These are phyloP conservation scores for Phalera bucephala DNA, from an alignment of 2,888 invertebrate species.

Conservation along the genomic window DNA sequence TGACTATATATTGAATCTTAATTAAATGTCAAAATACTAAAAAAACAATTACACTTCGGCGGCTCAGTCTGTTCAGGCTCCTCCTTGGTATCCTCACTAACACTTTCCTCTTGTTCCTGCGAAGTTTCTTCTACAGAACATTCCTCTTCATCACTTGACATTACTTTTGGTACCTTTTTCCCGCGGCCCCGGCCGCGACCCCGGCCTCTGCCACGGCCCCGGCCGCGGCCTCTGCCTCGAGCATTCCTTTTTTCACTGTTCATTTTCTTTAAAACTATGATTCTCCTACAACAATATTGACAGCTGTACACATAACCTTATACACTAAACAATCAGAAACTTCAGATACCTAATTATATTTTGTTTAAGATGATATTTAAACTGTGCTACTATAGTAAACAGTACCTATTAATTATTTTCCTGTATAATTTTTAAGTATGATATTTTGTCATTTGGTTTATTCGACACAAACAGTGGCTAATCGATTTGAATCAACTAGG, in stretches of 20 bases:
- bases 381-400: too few relatives aligned
- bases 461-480: too few relatives aligned
- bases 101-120: constrained; percentile 79
- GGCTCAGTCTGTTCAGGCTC: constrained; percentile 75
- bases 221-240: constrained; percentile 89
- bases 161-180: constrained; percentile 89
- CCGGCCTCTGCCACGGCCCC: constrained; percentile 89
- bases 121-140: constrained; percentile 74
- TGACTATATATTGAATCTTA: too few relatives aligned
- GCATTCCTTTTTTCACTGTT: constrained; percentile 84
- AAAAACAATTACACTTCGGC: constrained; percentile 71
- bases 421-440: too few relatives aligned
- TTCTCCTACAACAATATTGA: not conserved
- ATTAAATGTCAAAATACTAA: too few relatives aligned
- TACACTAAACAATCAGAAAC: not conserved
- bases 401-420: too few relatives aligned
- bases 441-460: too few relatives aligned
- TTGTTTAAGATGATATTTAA: too few relatives aligned
- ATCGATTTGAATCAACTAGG: too few relatives aligned
- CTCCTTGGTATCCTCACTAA: constrained; percentile 66
- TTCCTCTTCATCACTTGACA: constrained; percentile 84
- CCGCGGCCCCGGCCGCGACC: constrained; percentile 88
- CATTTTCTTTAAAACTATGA: constrained; percentile 40
- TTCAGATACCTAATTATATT: too few relatives aligned
- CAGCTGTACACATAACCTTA: constrained; percentile 1